Base-by-base conservation (phyloP, 2,113 vertebrate genomes). In the Bombycilla garrulus region DNA sequence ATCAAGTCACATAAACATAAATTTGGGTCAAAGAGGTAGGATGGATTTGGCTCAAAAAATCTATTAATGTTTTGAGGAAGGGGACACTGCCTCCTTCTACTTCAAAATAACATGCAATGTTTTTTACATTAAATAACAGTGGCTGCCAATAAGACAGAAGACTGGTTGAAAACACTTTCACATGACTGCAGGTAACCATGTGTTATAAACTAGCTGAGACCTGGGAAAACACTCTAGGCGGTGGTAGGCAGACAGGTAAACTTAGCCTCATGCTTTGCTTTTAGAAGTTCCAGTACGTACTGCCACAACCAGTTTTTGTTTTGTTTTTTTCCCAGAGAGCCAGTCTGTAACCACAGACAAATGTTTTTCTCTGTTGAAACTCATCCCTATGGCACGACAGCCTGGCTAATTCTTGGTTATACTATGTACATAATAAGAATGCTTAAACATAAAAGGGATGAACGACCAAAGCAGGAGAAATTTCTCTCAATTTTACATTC, bases 361-460 rank as follows among this genome's bases (percentile, higher is more conserved):
- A 97, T 93, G 97, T 97, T 97, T 98, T 96, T 95, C 97, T 96
- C 83, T 97, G 98, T 96, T 95, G 95, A 94, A 97, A 97, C 93
- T 95, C 95, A 92, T 66, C 91, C 86, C 90, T 90, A 91, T 84
- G 93, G 94, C 96, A 97, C 11, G 88, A 88, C 91, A 90, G 51
- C 86, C 93, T 84, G 93, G 79, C 33, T 95, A 93, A 94, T 81
- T 82, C 73, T 71, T 88, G 69, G 94, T 91, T 95, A 73, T 86
- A 83, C 26, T 42, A 45, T 2, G 3, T 92, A 88, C 4, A 29
- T 93, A 94, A 96, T 95, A 85, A 81, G 88, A 92, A 91, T 93
- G 81, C 86, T 96, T 76, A 87, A 93, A 47, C 58, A 66, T 94
- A 82, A 95, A 94, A 95, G 85, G 23, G 31, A 89, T 73, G 53